These are phyloP conservation scores for Synergus umbraculus DNA, from an alignment of 2,888 invertebrate species.

Conservation along the genomic window DNA sequence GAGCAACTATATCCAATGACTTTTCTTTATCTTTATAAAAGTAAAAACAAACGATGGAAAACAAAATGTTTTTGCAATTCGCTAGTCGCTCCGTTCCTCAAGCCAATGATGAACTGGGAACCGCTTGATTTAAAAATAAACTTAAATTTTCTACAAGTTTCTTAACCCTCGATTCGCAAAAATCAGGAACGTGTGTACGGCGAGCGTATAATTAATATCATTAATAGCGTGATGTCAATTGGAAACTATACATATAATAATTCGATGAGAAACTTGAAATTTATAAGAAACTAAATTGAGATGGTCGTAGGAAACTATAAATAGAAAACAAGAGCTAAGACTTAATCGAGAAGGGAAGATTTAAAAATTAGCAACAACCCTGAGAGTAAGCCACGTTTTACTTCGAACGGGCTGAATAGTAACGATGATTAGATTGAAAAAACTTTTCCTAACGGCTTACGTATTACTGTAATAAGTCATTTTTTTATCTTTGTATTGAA, in stretches of 20 bases:
- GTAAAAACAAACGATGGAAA: not conserved
- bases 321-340: slow-evolving; percentile 51
- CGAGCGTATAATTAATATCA: slow-evolving; percentile 15
- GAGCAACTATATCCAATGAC: not conserved
- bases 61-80: not conserved
- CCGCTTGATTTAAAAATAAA: slow-evolving; percentile 19
- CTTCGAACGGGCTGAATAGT: slow-evolving; percentile 58
- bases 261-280: not conserved
- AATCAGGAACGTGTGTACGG: not conserved
- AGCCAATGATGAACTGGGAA: slow-evolving; percentile 7
- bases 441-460: slow-evolving; percentile 68
- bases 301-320: slow-evolving; percentile 39
- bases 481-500: slow-evolving; percentile 68
- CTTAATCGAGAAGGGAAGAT: slow-evolving; percentile 59
- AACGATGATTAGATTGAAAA: slow-evolving; percentile 67
- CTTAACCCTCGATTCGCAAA: slow-evolving; percentile 9
- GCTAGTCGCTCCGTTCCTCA: slow-evolving; percentile 19
- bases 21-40: not conserved
- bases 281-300: not conserved
- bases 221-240: slow-evolving; percentile 11
- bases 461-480: slow-evolving; percentile 69
- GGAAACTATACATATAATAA: not conserved
- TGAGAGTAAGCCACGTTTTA: slow-evolving; percentile 65
- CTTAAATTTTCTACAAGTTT: slow-evolving; percentile 27
- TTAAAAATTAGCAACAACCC: slow-evolving; percentile 69